Evolutionary conservation across 2,888 invertebrate genomes (phyloP), one percentile per base, ranked within the genome.

Genomic region (Heliconius aoede): DNA sequence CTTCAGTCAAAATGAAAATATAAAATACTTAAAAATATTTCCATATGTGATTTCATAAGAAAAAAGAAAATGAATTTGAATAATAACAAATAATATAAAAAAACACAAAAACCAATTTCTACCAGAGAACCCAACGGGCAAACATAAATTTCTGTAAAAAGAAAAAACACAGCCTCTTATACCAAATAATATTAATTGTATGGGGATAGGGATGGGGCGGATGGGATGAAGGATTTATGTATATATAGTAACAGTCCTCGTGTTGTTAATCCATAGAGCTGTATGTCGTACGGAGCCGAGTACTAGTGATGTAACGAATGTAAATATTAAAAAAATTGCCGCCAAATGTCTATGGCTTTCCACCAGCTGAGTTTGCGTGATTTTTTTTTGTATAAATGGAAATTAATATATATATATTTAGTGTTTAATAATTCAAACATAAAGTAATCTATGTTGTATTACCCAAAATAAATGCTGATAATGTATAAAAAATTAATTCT

Each of bases 61-160:
- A 83, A 82, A 82, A 82, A 82, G 81, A 79, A 83, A 81, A 84
- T 81, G 15, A 83, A 81, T 72, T 81, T 83, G 81, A 55, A 83
- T 84, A 85, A 84, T 84, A 11, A 28, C 15, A 7, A 60, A 60
- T 58, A n/a, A n/a, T n/a, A n/a, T 24, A 26, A 60, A 26, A 82
- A 82, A 86, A 74, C 67, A 40, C 61, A 88, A 91, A 89, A 89
- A 88, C 86, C 89, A 90, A 72, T 89, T 84, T 90, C 92, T 92
- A 93, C 92, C 92, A 90, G 91, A 91, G 90, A 87, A 90, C 93
- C 93, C 92, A 93, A 90, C 83, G 86, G 87, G 88, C 89, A 91
- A 88, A 91, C 87, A 84, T 83, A 36, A 65, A 65, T 84, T 82
- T 89, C 91, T 92, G 90, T 83, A 91, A 92, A 91, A 88, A 87